phyloP scores from a whole-genome alignment of 2,113 vertebrate species.

The Coracopsis vasa region DNA sequence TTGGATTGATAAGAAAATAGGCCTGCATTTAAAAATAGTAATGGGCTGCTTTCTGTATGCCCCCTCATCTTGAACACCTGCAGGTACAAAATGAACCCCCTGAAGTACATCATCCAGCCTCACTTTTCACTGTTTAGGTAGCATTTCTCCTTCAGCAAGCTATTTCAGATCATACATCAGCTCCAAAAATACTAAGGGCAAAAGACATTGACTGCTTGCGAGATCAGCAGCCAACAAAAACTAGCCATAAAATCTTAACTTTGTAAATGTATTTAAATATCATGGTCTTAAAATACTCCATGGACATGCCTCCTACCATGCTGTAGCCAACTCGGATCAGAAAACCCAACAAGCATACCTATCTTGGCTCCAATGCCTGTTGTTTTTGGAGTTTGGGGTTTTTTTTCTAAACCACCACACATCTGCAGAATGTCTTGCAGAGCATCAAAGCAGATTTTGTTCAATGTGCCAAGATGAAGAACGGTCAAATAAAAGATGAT shows the following conservation, averaged over 20 bases:
- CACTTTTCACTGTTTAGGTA: not conserved
- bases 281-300: not conserved
- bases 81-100: not conserved
- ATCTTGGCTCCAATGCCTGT: not conserved
- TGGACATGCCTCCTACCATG: not conserved
- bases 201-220: not conserved
- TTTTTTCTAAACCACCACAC: not conserved
- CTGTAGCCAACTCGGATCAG: not conserved
- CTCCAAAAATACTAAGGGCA: not conserved
- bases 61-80: not conserved
- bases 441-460: constrained; percentile 32
- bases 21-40: not conserved
- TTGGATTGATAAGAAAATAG: not conserved
- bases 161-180: not conserved
- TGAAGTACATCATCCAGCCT: rapidly evolving
- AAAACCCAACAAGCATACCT: not conserved
- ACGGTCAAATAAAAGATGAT: constrained; percentile 14
- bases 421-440: constrained; percentile 28
- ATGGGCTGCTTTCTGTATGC: rapidly evolving
- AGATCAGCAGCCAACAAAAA: not conserved
- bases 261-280: not conserved
- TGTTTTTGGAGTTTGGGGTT: not conserved
- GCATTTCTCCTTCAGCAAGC: not conserved
- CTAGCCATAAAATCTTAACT: not conserved
- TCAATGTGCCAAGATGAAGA: not conserved